Evolutionary conservation across 2,888 invertebrate species (phyloP).

Genomic region (Tinea semifulvella): DNA sequence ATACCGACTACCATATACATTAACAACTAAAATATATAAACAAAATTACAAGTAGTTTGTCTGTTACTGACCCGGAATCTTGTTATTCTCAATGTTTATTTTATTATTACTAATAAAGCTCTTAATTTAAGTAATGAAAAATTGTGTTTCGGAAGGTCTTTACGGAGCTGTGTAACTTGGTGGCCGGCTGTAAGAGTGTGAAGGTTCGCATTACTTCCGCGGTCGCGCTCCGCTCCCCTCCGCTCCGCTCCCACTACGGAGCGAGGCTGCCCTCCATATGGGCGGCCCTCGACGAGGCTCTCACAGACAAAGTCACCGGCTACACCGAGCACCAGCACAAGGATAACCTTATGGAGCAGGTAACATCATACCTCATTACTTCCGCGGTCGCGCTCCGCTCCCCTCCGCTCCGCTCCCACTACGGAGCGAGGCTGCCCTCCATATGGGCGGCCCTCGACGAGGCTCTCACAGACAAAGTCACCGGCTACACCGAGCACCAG

Average conservation of each 20-base stretch:
- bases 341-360: constrained; percentile 87
- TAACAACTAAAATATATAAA: too few relatives aligned
- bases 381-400: constrained; percentile 80
- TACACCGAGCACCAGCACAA: constrained; percentile 87
- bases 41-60: too few relatives aligned
- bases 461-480: constrained; percentile 81
- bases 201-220: constrained; percentile 92
- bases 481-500: constrained; percentile 84
- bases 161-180: constrained; percentile 69
- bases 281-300: constrained; percentile 75
- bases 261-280: constrained; percentile 70
- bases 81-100: too few relatives aligned
- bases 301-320: constrained; percentile 83
- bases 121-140: too few relatives aligned
- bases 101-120: too few relatives aligned
- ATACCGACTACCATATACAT: too few relatives aligned
- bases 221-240: constrained; percentile 73
- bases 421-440: constrained; percentile 66
- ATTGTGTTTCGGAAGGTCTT: too few relatives aligned
- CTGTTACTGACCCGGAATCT: too few relatives aligned
- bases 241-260: constrained; percentile 70
- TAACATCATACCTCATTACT: constrained; percentile 68
- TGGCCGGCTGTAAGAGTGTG: constrained; percentile 80
- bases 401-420: constrained; percentile 67
- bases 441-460: constrained; percentile 78